Evolutionary conservation across 2,113 vertebrate genomes (phyloP).

Genomic region (Pionites leucogaster): DNA sequence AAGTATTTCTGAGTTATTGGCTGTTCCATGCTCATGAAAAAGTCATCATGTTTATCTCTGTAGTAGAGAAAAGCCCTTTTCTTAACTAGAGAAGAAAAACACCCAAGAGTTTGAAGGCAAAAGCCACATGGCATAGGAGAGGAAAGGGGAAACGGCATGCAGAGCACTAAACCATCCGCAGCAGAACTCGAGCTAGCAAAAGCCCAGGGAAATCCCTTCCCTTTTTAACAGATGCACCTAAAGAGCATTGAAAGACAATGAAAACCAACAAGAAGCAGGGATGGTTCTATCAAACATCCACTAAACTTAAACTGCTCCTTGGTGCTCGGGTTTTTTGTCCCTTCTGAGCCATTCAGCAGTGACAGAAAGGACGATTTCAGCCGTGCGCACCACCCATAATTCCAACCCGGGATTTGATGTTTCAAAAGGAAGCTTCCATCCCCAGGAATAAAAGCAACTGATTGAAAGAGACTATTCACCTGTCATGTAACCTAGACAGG

Average conservation of each 20-base stretch:
- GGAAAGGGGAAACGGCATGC: neutral
- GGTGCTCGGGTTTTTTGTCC: neutral
- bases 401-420: neutral
- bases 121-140: neutral
- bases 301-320: neutral
- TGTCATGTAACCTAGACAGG: neutral
- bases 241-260: neutral
- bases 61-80: neutral
- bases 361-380: neutral
- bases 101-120: neutral
- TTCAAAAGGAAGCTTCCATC: neutral
- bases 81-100: neutral
- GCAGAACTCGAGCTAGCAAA: neutral
- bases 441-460: neutral
- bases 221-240: neutral
- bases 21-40: conserved; percentile 26
- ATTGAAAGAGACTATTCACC: conserved; percentile 31
- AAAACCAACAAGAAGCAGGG: neutral
- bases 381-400: neutral
- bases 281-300: neutral
- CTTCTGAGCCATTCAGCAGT: neutral
- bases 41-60: conserved; percentile 27
- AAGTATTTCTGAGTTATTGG: neutral
- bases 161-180: neutral
- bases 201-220: neutral